Evolutionary conservation across 2,797 vertebrate genomes (phyloP), one percentile per base, ranked within the genome.

Genomic region (Enteromius afrohamiltoni): DNA sequence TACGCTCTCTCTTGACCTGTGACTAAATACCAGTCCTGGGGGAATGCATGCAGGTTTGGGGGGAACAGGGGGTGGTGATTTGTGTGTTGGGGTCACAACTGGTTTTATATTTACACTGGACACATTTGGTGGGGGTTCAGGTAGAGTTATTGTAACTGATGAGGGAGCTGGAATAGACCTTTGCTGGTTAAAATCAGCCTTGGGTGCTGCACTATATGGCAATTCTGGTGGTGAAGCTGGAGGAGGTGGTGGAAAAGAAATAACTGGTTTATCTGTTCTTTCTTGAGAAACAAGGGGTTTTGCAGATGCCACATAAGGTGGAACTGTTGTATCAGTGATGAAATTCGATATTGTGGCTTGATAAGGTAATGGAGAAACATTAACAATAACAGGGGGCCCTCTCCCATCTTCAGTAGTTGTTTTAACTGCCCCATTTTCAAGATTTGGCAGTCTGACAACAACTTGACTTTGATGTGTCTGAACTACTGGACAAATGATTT

Each of bases 31-130:
- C 80, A 99, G 92, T 83, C 97, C 96, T 85, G 95, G 95, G 90
- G 97, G 97, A 94, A 98, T 96, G 82, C 93, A 96, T 84, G 96
- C 90, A 82, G 98, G 98, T 87, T 99, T 99, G 49, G 98, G 98
- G 87, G 98, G 97, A 85, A 99, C 96, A 80, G 97, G 98, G 85
- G 97, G 97, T 86, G 97, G 97, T 88, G 93, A 87, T 91, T 96
- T 99, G 77, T 91, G 68, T 51, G 86, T 45, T 85, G 94, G 91
- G 86, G 85, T 80, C 17, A 86, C 86, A 53, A 85, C 74, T 21
- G 92, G 89, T 79, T 87, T 79, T 60, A 88, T 71, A 90, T 87
- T 86, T 89, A 91, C 1, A 3, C 60, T 80, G 77, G 47, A 88
- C 89, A 87, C 85, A 86, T 21, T 83, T 85, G 34, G 23, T 53